Evolutionary conservation across 2,888 invertebrate genomes (phyloP).

Genomic region (Eulithis prunata): DNA sequence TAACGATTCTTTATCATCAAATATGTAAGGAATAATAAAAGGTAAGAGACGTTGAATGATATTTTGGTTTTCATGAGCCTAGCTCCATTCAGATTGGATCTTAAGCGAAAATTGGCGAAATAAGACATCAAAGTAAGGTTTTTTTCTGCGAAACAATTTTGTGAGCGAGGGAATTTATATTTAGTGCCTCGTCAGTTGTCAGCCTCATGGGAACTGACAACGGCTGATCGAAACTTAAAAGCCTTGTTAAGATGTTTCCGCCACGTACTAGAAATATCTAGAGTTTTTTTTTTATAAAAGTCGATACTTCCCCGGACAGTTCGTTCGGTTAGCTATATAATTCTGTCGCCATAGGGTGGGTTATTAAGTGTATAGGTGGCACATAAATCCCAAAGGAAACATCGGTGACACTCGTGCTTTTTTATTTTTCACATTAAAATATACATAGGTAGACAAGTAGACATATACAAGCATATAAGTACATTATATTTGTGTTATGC

Average conservation of each 20-base stretch:
- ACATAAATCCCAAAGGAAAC: too few relatives aligned
- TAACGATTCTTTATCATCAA: conserved; percentile 48
- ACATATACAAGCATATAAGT: too few relatives aligned
- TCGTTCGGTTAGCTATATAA: too few relatives aligned
- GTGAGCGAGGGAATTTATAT: conserved; percentile 14
- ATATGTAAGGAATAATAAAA: conserved; percentile 44
- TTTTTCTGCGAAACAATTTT: conserved; percentile 28
- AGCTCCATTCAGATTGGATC: conserved; percentile 39
- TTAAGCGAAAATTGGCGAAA: conserved; percentile 37
- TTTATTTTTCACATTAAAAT: too few relatives aligned
- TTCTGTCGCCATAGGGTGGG: too few relatives aligned
- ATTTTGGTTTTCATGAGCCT: conserved; percentile 31
- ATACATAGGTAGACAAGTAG: too few relatives aligned
- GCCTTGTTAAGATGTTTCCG: neutral
- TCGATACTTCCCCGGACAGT: too few relatives aligned
- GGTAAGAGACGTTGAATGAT: conserved; percentile 30
- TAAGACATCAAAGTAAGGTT: conserved; percentile 42
- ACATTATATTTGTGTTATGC: too few relatives aligned
- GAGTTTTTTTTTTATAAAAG: too few relatives aligned
- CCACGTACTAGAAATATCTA: neutral
- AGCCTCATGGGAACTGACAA: conserved; percentile 6
- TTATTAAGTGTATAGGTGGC: too few relatives aligned
- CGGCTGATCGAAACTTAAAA: conserved; percentile 1
- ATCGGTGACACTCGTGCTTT: too few relatives aligned
- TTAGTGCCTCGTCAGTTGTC: neutral